A percentile compares a stretch with the other conserved stretches of the same genome.
Conservation (phyloP, 1,140 invertebrate genomes). For the Melanaphis sacchari region DNA sequence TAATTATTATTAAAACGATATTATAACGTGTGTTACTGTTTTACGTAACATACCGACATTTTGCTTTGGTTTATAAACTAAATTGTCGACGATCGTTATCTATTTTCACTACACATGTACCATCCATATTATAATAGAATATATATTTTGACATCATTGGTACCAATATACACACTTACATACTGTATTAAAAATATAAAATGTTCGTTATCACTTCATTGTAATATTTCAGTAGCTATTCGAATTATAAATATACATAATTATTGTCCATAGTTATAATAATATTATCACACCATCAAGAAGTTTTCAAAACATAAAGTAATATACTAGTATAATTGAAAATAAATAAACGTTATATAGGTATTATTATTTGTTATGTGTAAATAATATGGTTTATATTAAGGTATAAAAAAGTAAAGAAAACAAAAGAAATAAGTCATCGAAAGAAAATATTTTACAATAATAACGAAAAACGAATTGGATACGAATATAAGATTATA, state of each 20-base stretch:
- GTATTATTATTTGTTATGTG: not conserved
- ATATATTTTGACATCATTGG: not conserved
- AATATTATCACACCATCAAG: not conserved
- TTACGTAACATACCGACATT: not conserved
- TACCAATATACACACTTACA: not conserved
- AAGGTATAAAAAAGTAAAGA: not conserved
- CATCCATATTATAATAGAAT: not conserved
- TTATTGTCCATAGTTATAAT: not conserved
- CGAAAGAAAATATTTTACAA: not conserved
- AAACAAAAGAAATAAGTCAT: not conserved
- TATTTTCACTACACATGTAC: not conserved
- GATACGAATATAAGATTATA: not conserved
- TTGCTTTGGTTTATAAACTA: no score
- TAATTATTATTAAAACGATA: slow-evolving; percentile 4
- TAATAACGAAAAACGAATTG: not conserved
- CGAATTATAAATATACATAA: not conserved
- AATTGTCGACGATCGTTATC: not conserved
- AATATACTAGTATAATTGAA: not conserved
- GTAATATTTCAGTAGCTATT: not conserved
- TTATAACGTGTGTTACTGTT: not conserved
- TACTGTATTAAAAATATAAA: not conserved
- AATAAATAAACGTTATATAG: not conserved
- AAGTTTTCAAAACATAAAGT: not conserved
- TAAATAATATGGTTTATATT: slow-evolving; percentile 11
- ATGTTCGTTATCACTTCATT: not conserved